These are phyloP conservation scores for Diaperis boleti DNA, from an alignment of 2,888 invertebrate species.

Conservation along the genomic window DNA sequence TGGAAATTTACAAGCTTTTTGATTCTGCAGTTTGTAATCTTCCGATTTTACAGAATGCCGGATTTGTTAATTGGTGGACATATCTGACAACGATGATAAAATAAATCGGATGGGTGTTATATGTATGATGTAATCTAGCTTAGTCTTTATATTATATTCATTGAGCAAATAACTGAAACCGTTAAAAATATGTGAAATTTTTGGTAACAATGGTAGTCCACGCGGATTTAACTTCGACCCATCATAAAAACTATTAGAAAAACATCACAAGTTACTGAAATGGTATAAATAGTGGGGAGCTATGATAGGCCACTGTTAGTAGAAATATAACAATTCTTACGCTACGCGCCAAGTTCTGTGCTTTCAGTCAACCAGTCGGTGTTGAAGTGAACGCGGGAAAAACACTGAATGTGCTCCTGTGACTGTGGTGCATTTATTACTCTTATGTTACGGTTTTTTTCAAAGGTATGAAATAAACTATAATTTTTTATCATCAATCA, in stretches of 20 bases:
- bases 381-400: constrained; percentile 40
- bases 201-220: too few relatives aligned
- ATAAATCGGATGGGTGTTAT: too few relatives aligned
- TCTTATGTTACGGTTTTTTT: constrained; percentile 21
- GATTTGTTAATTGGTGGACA: too few relatives aligned
- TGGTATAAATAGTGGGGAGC: constrained; percentile 24
- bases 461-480: constrained; percentile 27
- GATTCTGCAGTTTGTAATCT: too few relatives aligned
- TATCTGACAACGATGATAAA: too few relatives aligned
- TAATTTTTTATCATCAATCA: background rate
- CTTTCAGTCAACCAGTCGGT: constrained; percentile 39
- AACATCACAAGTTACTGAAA: constrained; percentile 7
- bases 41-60: too few relatives aligned
- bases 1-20: background rate
- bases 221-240: too few relatives aligned
- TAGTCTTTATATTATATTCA: too few relatives aligned
- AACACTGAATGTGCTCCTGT: constrained; percentile 22
- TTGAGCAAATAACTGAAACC: too few relatives aligned
- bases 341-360: constrained; percentile 40
- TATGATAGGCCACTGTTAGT: constrained; percentile 25
- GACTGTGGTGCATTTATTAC: constrained; percentile 1
- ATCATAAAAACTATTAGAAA: background rate
- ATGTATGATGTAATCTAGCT: too few relatives aligned
- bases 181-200: too few relatives aligned
- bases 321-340: constrained; percentile 41